Evolutionary conservation across 2,113 vertebrate genomes (phyloP).

Genomic region (Hydropotes inermis): DNA sequence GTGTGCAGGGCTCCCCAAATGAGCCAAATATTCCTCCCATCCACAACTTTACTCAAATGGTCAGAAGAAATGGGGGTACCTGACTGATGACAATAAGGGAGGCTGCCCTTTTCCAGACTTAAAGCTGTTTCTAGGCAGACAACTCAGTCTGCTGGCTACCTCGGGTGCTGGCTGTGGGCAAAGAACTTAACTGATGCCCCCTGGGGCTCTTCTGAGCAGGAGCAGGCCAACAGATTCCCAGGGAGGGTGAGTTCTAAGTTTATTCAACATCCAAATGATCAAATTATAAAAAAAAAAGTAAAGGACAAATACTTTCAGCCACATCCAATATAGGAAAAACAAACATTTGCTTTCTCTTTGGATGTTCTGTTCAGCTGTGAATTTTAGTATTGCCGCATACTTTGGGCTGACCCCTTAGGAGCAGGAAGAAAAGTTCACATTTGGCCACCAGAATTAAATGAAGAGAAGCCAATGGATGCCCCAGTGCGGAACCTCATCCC

Average conservation of each 20-base stretch:
- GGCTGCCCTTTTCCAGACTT: background rate
- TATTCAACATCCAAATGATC: background rate
- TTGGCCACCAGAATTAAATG: background rate
- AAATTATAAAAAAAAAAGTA: background rate
- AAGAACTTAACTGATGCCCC: too few relatives aligned
- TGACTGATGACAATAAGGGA: rapidly evolving
- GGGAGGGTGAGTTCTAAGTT: background rate
- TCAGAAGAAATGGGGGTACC: background rate
- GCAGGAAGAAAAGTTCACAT: background rate
- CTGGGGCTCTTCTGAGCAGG: rapidly evolving
- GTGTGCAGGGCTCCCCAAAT: too few relatives aligned
- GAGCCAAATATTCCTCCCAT: background rate
- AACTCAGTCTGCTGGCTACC: background rate
- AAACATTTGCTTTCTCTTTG: background rate
- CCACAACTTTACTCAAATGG: background rate
- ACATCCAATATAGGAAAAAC: background rate
- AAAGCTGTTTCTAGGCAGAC: background rate
- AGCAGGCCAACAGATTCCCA: background rate
- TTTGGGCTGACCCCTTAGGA: background rate
- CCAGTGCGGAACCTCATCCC: rapidly evolving
- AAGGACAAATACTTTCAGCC: background rate
- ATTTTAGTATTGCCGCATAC: background rate
- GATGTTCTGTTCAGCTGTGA: background rate
- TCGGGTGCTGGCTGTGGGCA: rapidly evolving
- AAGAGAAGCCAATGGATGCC: background rate